These are phyloP conservation scores for Toxotes jaculatrix DNA, from an alignment of 2,113 vertebrate genomes.

Conservation along the genomic window DNA sequence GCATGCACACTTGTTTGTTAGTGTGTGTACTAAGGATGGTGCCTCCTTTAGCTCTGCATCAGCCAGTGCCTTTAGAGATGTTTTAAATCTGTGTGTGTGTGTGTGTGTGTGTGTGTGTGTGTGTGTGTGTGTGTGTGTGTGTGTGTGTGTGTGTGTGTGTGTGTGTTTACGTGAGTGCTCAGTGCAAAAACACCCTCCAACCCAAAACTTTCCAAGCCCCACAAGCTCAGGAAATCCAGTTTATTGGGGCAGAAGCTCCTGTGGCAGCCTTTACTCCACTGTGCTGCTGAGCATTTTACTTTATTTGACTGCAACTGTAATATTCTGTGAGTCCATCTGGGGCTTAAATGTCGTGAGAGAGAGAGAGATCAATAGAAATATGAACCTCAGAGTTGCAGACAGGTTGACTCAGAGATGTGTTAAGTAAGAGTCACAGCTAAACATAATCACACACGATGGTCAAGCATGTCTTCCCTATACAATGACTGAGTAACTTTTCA, in stretches of 20 bases:
- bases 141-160: too few species aligned
- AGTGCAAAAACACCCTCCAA: slow-evolving; percentile 2
- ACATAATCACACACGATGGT: slow-evolving; percentile 1
- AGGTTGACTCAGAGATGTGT: slow-evolving; percentile 20
- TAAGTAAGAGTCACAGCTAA: slow-evolving; percentile 12
- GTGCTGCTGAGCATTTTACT: slow-evolving; percentile 36
- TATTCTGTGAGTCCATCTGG: slow-evolving; percentile 47
- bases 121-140: slow-evolving; percentile 2
- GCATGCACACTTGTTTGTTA: slow-evolving; percentile 56
- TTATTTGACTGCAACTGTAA: slow-evolving; percentile 55
- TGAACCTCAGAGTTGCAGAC: slow-evolving; percentile 27
- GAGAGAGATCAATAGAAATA: slow-evolving; percentile 9
- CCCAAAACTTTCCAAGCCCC: slow-evolving; percentile 34
- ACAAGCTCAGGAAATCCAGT: slow-evolving; percentile 48
- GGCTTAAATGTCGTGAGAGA: slow-evolving; percentile 20
- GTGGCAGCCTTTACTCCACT: slow-evolving; percentile 25
- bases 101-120: neutral
- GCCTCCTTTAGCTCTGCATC: slow-evolving; percentile 49
- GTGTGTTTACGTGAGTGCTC: neutral
- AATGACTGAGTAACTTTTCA: slow-evolving; percentile 2
- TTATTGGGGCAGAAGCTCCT: slow-evolving; percentile 46
- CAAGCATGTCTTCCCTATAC: slow-evolving; percentile 6
- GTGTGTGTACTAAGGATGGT: slow-evolving; percentile 67
- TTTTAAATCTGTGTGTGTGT: slow-evolving; percentile 31
- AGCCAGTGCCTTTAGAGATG: slow-evolving; percentile 48